Evolutionary conservation across 2,797 vertebrate species (phyloP).

Genomic region (Sebastes hopkinsi): DNA sequence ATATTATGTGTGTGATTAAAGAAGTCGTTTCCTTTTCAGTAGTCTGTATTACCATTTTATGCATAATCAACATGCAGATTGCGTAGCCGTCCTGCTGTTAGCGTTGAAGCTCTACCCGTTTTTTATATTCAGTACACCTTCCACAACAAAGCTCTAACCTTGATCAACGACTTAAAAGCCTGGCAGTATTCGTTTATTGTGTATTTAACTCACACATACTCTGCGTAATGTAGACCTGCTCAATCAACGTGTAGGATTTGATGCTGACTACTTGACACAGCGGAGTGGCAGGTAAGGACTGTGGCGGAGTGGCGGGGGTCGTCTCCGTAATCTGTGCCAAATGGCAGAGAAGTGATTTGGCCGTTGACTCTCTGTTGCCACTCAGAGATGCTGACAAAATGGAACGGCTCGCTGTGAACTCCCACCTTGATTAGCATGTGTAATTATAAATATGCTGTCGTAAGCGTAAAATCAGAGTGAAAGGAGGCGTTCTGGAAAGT

Average conservation of each 20-base stretch:
- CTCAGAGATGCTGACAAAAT: constrained; percentile 76
- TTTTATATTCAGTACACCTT: constrained; percentile 4
- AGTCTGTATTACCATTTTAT: constrained; percentile 56
- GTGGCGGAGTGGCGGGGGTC: constrained; percentile 45
- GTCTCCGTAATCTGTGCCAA: constrained; percentile 61
- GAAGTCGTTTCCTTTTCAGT: constrained; percentile 60
- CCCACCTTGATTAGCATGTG: constrained; percentile 81
- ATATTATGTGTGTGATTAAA: constrained; percentile 60
- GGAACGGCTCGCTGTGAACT: constrained; percentile 74
- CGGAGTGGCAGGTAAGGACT: constrained; percentile 23
- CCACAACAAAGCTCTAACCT: constrained; percentile 8
- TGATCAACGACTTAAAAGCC: constrained; percentile 15
- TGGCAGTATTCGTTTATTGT: not conserved
- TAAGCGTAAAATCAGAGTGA: constrained; percentile 70
- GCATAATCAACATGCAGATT: constrained; percentile 69
- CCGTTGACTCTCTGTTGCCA: constrained; percentile 68
- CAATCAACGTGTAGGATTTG: constrained; percentile 21
- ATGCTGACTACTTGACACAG: constrained; percentile 41
- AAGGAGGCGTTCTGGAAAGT: constrained; percentile 56
- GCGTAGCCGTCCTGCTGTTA: constrained; percentile 41
- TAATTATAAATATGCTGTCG: constrained; percentile 80
- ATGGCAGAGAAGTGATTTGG: constrained; percentile 64
- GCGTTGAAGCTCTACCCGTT: not conserved
- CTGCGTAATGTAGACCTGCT: constrained; percentile 1
- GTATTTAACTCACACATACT: constrained; percentile 9